These are phyloP conservation scores for Halictus rubicundus DNA, from an alignment of 1,140 invertebrate genomes.

Conservation along the genomic window DNA sequence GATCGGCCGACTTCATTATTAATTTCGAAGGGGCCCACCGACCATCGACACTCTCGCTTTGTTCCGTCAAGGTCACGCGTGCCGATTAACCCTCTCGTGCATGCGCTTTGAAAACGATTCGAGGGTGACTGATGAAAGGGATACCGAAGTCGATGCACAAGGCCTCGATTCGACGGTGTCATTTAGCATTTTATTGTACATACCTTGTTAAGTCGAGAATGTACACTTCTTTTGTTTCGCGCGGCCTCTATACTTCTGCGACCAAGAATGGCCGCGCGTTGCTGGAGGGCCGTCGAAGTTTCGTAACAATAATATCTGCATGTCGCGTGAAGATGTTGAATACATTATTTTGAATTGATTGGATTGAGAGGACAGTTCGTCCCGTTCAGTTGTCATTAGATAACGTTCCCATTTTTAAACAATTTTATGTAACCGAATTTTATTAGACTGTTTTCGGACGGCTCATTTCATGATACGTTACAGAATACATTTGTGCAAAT, in stretches of 20 bases:
- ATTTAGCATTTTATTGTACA: constrained; percentile 33
- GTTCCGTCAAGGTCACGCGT: constrained; percentile 46
- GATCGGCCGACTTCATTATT: constrained; percentile 66
- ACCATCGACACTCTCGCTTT: constrained; percentile 46
- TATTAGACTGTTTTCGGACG: no score
- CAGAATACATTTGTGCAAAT: no score
- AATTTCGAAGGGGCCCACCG: constrained; percentile 63
- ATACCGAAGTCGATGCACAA: constrained; percentile 19
- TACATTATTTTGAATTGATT: no score
- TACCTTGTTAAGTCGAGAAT: constrained; percentile 11
- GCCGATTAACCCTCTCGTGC: constrained; percentile 49
- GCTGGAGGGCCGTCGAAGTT: not conserved
- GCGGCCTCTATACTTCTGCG: not conserved
- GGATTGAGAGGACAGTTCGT: no score
- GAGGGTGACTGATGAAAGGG: constrained; percentile 40
- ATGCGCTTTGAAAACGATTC: constrained; percentile 22
- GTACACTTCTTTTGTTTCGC: not conserved
- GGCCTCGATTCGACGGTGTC: constrained; percentile 16
- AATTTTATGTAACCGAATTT: no score
- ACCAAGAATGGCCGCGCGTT: not conserved
- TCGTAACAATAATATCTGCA: no score
- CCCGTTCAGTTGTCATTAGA: no score
- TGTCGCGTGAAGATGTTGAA: no score
- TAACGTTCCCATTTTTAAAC: no score
- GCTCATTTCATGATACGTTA: no score